Percentiles rank a stretch among this genome's conserved stretches.
Evolutionary conservation across 2,888 invertebrate species (phyloP).

Genomic region (Charanyca ferruginea): DNA sequence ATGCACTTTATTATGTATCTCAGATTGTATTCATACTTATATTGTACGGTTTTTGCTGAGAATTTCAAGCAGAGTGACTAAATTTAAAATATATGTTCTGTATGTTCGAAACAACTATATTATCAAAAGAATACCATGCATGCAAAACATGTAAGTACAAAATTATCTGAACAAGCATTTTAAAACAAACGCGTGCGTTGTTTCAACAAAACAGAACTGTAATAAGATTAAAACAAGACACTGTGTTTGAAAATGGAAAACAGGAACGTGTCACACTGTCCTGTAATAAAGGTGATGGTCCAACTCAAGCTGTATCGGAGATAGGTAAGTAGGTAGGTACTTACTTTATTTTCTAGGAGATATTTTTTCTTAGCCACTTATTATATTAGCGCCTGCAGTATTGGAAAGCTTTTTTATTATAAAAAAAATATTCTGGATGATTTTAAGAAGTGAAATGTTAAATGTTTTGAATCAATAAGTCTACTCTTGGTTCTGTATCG

Average conservation of each 20-base stretch:
- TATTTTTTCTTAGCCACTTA: background rate
- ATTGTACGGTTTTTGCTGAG: background rate
- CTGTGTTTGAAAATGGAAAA: conserved; percentile 53
- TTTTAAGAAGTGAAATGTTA: too few species aligned
- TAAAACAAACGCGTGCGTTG: conserved; percentile 26
- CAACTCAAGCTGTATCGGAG: background rate
- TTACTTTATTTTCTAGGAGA: background rate
- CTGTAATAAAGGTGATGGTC: conserved; percentile 11
- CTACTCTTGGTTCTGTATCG: too few species aligned
- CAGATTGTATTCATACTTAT: background rate
- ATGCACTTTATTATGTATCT: background rate
- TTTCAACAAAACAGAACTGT: conserved; percentile 35
- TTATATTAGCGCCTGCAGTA: too few species aligned
- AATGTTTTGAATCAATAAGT: too few species aligned
- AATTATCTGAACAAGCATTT: conserved; percentile 22
- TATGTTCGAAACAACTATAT: background rate
- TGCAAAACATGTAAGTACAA: conserved; percentile 1
- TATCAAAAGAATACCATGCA: background rate
- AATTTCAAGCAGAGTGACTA: too few species aligned
- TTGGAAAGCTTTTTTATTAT: background rate
- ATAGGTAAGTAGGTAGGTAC: background rate
- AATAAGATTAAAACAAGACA: conserved; percentile 52
- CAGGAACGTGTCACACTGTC: conserved; percentile 40
- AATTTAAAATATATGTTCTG: too few species aligned
- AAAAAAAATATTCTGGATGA: too few species aligned